Evolutionary conservation across 2,113 vertebrate species (phyloP).

Genomic region (Pachypanchax playfairii): DNA sequence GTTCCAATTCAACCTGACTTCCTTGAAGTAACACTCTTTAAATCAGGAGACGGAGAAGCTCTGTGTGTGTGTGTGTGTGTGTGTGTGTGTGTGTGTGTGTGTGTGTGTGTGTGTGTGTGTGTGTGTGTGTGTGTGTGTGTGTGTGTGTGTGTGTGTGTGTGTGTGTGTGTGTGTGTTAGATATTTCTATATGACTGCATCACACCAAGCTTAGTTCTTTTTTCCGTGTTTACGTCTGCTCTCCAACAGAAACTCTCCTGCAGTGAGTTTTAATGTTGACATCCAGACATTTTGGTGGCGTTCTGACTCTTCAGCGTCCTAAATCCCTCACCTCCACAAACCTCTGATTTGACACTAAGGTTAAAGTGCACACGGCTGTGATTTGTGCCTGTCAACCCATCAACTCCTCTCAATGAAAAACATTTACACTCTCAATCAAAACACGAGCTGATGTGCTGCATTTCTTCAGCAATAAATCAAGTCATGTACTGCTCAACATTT

Average conservation of each 20-base stretch:
- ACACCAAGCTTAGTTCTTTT: constrained; percentile 10
- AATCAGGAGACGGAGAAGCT: constrained; percentile 26
- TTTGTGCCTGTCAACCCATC: constrained; percentile 25
- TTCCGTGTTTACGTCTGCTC: constrained; percentile 7
- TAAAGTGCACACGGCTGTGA: constrained; percentile 24
- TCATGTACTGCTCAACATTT: not conserved
- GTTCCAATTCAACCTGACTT: constrained; percentile 62
- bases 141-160: constrained; percentile 30
- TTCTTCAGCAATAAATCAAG: constrained; percentile 17
- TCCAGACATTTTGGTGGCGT: constrained; percentile 42
- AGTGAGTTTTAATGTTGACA: constrained; percentile 42
- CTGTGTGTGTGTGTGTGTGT: constrained; percentile 26
- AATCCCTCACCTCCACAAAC: constrained; percentile 36
- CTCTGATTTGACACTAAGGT: constrained; percentile 41
- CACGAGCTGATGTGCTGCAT: not conserved
- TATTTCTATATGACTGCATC: constrained; percentile 17
- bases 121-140: constrained; percentile 34
- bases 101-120: constrained; percentile 32
- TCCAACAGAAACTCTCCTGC: constrained; percentile 48
- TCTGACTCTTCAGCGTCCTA: constrained; percentile 40
- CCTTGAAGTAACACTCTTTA: constrained; percentile 36
- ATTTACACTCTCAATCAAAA: not conserved
- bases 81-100: constrained; percentile 29
- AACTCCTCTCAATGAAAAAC: constrained; percentile 7
- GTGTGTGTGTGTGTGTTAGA: constrained; percentile 27